Evolutionary conservation across 2,113 vertebrate species (phyloP).

Genomic region (Naja naja): DNA sequence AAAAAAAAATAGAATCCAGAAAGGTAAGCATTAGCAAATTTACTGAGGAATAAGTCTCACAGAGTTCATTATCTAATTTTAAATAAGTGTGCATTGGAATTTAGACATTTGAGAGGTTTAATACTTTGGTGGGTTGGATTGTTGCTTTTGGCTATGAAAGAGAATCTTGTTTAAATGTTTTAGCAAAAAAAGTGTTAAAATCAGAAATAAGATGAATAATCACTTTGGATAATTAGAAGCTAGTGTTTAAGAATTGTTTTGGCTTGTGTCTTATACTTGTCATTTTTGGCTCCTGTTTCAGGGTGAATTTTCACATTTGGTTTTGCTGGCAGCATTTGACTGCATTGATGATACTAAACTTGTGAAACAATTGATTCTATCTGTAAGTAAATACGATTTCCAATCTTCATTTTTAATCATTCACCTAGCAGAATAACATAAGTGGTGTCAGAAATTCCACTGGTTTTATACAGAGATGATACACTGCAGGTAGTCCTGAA

Average conservation of each 20-base stretch:
- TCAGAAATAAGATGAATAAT: neutral
- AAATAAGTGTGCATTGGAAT: neutral
- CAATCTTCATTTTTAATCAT: neutral
- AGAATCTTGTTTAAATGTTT: slow-evolving; percentile 7
- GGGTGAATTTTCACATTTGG: slow-evolving; percentile 92
- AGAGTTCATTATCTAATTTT: neutral
- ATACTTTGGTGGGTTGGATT: neutral
- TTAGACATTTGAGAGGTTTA: neutral
- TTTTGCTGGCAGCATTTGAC: slow-evolving; percentile 89
- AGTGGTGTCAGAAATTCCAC: neutral
- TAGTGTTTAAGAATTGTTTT: neutral
- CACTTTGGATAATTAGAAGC: neutral
- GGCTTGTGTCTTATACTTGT: slow-evolving; percentile 4
- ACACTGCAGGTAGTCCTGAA: neutral
- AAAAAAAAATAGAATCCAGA: neutral
- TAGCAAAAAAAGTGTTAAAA: neutral
- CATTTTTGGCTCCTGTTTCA: slow-evolving; percentile 53
- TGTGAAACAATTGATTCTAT: slow-evolving; percentile 88
- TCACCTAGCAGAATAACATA: neutral
- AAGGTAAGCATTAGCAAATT: neutral
- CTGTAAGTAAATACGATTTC: slow-evolving; percentile 74
- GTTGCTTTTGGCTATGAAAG: slow-evolving; percentile 6
- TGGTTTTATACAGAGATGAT: neutral
- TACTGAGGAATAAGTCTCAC: neutral
- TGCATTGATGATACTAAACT: slow-evolving; percentile 96